Evolutionary conservation across 2,797 vertebrate species (phyloP).

Genomic region (Sebastes itinus): DNA sequence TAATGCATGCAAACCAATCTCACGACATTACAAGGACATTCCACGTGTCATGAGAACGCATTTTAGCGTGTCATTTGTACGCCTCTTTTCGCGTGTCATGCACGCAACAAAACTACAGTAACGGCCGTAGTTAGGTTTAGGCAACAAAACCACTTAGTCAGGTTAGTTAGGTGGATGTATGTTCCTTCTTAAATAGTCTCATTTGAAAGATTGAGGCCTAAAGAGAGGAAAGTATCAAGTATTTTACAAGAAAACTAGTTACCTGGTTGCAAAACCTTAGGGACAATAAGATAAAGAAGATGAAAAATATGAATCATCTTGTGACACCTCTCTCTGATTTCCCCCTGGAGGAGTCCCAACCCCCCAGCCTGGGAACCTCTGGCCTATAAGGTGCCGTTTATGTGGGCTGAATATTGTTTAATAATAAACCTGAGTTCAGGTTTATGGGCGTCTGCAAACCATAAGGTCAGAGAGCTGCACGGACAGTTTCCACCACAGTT

Average conservation of each 20-base stretch:
- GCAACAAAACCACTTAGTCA: no score
- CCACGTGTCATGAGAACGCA: no score
- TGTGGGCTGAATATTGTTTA: not conserved
- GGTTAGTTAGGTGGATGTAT: no score
- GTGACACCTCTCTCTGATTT: not conserved
- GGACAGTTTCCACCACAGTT: not conserved
- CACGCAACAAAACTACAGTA: no score
- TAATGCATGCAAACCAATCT: no score
- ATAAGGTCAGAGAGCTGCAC: not conserved
- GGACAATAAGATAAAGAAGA: not conserved
- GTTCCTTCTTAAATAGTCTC: no score
- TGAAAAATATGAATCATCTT: not conserved
- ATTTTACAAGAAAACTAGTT: not conserved
- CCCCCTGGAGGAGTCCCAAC: not conserved
- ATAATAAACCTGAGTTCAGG: constrained; percentile 7
- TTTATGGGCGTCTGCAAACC: constrained; percentile 3
- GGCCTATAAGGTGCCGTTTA: not conserved
- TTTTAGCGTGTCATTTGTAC: no score
- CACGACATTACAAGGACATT: no score
- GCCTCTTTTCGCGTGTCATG: no score
- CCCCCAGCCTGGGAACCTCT: not conserved
- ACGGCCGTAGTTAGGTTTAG: no score
- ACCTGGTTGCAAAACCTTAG: not conserved
- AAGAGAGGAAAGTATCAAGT: not conserved
- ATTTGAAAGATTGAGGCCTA: not conserved